phyloP scores from a whole-genome alignment of 2,113 vertebrate species.

The Platysternon megacephalum region DNA sequence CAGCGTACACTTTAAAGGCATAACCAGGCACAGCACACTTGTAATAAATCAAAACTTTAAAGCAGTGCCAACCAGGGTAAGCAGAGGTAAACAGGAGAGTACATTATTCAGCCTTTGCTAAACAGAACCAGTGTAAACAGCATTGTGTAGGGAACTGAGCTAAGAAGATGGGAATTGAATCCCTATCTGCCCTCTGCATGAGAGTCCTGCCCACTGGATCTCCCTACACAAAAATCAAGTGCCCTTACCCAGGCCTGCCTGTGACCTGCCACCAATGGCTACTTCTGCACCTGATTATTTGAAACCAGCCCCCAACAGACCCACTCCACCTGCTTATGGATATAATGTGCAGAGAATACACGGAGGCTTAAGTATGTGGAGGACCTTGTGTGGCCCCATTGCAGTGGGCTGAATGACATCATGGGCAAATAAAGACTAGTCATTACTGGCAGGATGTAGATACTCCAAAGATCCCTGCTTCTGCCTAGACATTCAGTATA shows the following conservation, averaged over 20 bases:
- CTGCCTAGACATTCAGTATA: not conserved
- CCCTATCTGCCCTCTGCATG: not conserved
- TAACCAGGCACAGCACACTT: not conserved
- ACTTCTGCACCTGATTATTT: not conserved
- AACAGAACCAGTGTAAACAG: not conserved
- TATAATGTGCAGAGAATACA: not conserved
- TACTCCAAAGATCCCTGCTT: not conserved
- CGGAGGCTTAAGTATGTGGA: not conserved
- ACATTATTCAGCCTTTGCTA: not conserved
- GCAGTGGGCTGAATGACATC: not conserved
- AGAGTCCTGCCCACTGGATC: not conserved
- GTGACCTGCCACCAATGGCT: not conserved
- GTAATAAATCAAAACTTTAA: slow-evolving; percentile 19
- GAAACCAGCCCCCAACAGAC: not conserved
- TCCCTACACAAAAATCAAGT: not conserved
- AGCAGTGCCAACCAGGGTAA: not conserved
- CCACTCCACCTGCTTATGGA: not conserved
- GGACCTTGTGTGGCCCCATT: not conserved
- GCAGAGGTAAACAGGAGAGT: not conserved
- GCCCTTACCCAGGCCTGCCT: not conserved
- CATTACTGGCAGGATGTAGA: not conserved
- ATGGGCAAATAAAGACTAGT: not conserved
- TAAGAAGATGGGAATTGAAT: not conserved
- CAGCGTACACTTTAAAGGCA: not conserved
- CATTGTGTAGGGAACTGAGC: not conserved